Evolutionary conservation across 2,113 vertebrate genomes (phyloP), one percentile per base, ranked within the genome.

Genomic region (Osmerus eperlanus): DNA sequence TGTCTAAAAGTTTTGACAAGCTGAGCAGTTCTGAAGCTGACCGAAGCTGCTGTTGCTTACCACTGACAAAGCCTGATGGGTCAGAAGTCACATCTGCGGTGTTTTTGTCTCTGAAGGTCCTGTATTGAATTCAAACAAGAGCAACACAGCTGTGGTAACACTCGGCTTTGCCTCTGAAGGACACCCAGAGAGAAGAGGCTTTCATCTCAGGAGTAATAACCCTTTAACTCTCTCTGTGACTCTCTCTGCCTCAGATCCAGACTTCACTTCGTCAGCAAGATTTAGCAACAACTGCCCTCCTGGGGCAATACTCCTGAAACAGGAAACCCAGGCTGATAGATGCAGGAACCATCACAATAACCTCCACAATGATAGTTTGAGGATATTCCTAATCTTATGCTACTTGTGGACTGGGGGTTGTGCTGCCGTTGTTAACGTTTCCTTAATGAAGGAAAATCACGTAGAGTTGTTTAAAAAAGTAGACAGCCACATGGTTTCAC

Each of bases 111-210:
- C 75, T 0, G 1, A 79, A 84, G 79, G 75, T 85, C 82, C 78
- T 85, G 79, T 84, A 82, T 81, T 86, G 84, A 90, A 89, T 85
- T 89, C 59, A 88, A 88, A 91, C 86, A 89, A 87, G 86, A 76
- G 80, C 74, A 72, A 75, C 73, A 78, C 88, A 91, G 91, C 87
- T 91, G 90, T 85, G 83, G 86, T 86, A 91, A 90, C 84, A 87
- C 78, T 81, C 82, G 76, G 78, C 76, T 82, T 85, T 81, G 83
- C 84, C 29, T 81, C 80, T 74, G 81, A 85, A 72, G 84, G 87
- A 88, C 86, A 81, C 86, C 86, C 81, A 76, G 81, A 83, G 87
- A 84, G 75, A 85, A 21, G 29, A 1, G 14, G 59, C 89, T 84
- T 81, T 87, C 84, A 85, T 89, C 83, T 85, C 82, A 74, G 72